These are phyloP conservation scores for Phocoena phocoena DNA, from an alignment of 2,113 vertebrate species.

Conservation along the genomic window DNA sequence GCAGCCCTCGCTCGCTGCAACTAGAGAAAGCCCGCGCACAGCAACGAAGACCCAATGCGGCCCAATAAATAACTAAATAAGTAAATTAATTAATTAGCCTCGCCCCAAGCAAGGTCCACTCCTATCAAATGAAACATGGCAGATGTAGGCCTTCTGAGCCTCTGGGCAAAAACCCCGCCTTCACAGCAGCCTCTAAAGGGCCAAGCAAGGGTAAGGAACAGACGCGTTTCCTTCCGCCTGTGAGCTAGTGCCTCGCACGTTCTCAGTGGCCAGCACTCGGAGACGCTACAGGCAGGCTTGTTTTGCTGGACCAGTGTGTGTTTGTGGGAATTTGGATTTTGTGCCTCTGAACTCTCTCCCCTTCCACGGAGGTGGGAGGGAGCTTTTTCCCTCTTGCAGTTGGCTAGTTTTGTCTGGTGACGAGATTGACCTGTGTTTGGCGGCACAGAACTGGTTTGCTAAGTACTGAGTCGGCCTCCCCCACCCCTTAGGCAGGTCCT, in stretches of 20 bases:
- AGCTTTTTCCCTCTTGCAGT: background rate
- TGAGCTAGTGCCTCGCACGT: accelerated
- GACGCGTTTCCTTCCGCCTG: background rate
- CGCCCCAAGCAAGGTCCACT: background rate
- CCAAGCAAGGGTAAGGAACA: accelerated
- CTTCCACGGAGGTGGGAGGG: background rate
- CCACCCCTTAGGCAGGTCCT: background rate
- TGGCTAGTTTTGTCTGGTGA: background rate
- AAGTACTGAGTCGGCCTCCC: background rate
- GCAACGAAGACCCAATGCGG: too few relatives aligned
- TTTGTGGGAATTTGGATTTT: background rate
- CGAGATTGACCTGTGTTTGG: background rate
- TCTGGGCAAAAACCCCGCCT: background rate
- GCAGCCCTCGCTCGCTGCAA: too few relatives aligned
- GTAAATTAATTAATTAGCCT: background rate
- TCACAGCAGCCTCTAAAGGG: background rate
- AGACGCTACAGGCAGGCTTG: background rate
- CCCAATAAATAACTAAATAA: too few relatives aligned
- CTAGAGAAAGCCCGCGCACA: too few relatives aligned
- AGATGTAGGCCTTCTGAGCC: background rate
- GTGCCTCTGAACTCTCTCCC: background rate
- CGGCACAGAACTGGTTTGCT: background rate
- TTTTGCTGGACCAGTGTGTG: background rate
- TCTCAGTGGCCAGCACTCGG: too few relatives aligned
- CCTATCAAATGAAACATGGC: background rate